Percentiles rank a stretch among this genome's conserved stretches.
These are phyloP conservation scores for Otis tarda DNA, from an alignment of 2,113 vertebrate genomes.

Conservation along the genomic window DNA sequence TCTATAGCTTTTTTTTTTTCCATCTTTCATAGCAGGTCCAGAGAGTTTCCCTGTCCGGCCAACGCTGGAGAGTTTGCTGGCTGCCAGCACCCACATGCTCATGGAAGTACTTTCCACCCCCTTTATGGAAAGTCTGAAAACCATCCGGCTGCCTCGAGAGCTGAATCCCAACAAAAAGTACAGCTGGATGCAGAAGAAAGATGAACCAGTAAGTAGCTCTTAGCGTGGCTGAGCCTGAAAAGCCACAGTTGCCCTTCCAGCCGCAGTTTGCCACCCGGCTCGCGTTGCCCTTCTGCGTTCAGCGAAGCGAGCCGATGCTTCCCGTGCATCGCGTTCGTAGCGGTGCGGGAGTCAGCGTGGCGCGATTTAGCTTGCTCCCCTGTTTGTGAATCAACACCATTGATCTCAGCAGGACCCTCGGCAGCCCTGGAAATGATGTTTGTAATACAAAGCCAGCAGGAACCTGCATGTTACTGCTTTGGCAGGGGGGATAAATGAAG, in stretches of 20 bases:
- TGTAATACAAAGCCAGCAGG: neutral
- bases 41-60: slow-evolving; percentile 73
- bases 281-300: neutral
- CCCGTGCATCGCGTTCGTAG: neutral
- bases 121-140: slow-evolving; percentile 79
- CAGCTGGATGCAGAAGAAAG: slow-evolving; percentile 98
- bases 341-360: neutral
- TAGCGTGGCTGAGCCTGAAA: neutral
- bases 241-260: neutral
- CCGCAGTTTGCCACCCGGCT: neutral
- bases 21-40: slow-evolving; percentile 18
- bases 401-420: neutral
- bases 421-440: neutral
- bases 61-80: slow-evolving; percentile 88
- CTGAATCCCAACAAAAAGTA: slow-evolving; percentile 94
- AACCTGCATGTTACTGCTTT: neutral
- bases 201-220: slow-evolving; percentile 82
- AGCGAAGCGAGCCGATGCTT: rapidly evolving
- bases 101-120: slow-evolving; percentile 89
- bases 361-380: neutral
- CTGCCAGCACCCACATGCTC: slow-evolving; percentile 89
- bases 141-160: slow-evolving; percentile 86
- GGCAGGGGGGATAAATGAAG: neutral
- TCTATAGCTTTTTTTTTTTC: neutral
- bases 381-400: neutral